Evolutionary conservation across 2,888 invertebrate species (phyloP).

Genomic region (Torymus aiolomorphi): DNA sequence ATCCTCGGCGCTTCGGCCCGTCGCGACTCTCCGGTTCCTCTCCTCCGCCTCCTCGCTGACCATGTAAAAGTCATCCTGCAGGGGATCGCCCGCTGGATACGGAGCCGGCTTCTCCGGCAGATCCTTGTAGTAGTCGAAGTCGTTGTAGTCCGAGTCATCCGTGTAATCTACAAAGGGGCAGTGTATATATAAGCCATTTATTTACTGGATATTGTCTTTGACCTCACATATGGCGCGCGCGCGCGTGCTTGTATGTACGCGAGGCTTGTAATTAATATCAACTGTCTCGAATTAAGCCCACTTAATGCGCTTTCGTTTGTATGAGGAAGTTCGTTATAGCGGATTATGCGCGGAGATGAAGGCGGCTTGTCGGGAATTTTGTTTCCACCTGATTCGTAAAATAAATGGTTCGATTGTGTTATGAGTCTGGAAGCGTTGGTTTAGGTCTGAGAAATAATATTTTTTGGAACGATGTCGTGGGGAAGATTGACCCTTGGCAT

Average conservation of each 20-base stretch:
- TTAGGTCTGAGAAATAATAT: no score
- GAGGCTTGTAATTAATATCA: slow-evolving; percentile 60
- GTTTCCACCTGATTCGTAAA: no score
- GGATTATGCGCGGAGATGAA: no score
- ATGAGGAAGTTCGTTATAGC: no score
- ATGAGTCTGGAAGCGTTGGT: no score
- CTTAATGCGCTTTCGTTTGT: slow-evolving; percentile 47
- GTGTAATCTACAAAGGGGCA: slow-evolving; percentile 64
- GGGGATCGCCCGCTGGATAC: slow-evolving; percentile 41
- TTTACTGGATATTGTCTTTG: slow-evolving; percentile 38
- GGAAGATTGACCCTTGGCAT: no score
- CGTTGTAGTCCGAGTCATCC: slow-evolving; percentile 69
- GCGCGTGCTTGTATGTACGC: background rate
- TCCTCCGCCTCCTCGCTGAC: slow-evolving; percentile 39
- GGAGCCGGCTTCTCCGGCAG: slow-evolving; percentile 60
- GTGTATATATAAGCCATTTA: background rate
- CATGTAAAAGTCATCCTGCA: slow-evolving; percentile 67
- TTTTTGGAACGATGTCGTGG: no score
- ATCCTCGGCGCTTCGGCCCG: slow-evolving; percentile 8
- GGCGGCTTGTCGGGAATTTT: no score
- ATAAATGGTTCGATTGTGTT: no score
- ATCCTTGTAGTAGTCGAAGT: slow-evolving; percentile 67
- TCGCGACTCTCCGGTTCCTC: slow-evolving; percentile 19
- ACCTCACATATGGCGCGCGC: slow-evolving; percentile 2
- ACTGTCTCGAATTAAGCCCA: slow-evolving; percentile 61